These are phyloP conservation scores for Alosa sapidissima DNA, from an alignment of 2,797 vertebrate species.

Conservation along the genomic window DNA sequence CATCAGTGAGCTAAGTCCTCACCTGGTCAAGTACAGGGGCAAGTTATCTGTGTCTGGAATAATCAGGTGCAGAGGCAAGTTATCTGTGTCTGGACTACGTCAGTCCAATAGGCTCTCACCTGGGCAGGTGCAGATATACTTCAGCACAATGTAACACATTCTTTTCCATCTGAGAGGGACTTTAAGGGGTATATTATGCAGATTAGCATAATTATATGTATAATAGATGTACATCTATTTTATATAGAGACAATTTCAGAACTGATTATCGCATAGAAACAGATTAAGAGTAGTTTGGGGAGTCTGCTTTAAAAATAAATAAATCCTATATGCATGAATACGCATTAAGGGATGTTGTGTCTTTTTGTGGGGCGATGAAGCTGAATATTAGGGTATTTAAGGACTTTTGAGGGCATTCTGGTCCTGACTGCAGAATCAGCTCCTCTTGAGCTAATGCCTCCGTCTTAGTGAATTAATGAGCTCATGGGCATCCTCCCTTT, in stretches of 20 bases:
- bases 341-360: not conserved
- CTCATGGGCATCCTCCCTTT: not conserved
- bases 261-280: not conserved
- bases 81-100: no score
- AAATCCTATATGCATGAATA: not conserved
- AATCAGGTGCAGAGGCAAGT: no score
- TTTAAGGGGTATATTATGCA: not conserved
- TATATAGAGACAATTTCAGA: not conserved
- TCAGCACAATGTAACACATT: not conserved
- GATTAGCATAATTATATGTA: not conserved
- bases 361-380: not conserved
- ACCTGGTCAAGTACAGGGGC: no score
- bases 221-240: not conserved
- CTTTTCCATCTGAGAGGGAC: not conserved
- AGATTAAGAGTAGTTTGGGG: not conserved
- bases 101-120: no score
- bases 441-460: not conserved
- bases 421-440: not conserved
- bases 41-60: no score
- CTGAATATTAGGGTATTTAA: not conserved
- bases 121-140: not conserved
- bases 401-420: not conserved
- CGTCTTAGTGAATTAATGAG: conserved; percentile 8
- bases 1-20: no score
- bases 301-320: not conserved